These are phyloP conservation scores for Petroica traversi DNA, from an alignment of 2,113 vertebrate genomes.

Conservation along the genomic window DNA sequence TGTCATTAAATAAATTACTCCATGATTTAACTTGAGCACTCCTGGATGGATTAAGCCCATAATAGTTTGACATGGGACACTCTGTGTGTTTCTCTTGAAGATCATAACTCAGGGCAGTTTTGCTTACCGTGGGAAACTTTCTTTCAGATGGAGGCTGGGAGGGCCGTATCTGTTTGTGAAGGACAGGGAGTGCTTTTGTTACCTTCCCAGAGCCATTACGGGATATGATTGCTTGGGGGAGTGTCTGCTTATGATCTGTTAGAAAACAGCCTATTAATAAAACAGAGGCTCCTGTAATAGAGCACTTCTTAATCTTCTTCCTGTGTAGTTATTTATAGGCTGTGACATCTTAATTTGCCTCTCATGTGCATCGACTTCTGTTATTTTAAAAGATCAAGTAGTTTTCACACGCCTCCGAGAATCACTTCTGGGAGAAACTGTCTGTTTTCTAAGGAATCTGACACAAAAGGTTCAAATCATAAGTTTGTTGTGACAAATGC, in stretches of 20 bases:
- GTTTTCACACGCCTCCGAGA: constrained; percentile 6
- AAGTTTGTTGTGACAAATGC: not conserved
- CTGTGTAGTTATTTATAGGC: constrained; percentile 57
- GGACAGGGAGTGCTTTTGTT: constrained; percentile 38
- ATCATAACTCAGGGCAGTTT: not conserved
- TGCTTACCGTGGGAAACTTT: constrained; percentile 9
- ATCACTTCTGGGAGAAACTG: not conserved
- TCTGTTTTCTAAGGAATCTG: not conserved
- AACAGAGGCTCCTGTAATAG: constrained; percentile 33
- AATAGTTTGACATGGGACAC: not conserved
- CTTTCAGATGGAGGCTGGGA: not conserved
- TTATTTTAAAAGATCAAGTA: constrained; percentile 53
- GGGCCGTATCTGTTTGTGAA: not conserved
- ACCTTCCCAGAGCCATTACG: not conserved
- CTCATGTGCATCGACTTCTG: constrained; percentile 19
- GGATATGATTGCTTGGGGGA: constrained; percentile 27
- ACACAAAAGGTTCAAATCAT: not conserved
- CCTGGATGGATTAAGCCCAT: not conserved
- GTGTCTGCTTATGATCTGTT: constrained; percentile 47
- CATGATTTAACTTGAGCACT: not conserved
- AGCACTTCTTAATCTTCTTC: constrained; percentile 45
- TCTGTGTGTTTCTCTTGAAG: not conserved
- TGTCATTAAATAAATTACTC: not conserved
- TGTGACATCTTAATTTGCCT: constrained; percentile 45
- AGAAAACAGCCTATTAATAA: constrained; percentile 66